Evolutionary conservation across 1,140 invertebrate species (phyloP), one percentile per base, ranked within the genome.

Genomic region (Elymnias hypermnestra): DNA sequence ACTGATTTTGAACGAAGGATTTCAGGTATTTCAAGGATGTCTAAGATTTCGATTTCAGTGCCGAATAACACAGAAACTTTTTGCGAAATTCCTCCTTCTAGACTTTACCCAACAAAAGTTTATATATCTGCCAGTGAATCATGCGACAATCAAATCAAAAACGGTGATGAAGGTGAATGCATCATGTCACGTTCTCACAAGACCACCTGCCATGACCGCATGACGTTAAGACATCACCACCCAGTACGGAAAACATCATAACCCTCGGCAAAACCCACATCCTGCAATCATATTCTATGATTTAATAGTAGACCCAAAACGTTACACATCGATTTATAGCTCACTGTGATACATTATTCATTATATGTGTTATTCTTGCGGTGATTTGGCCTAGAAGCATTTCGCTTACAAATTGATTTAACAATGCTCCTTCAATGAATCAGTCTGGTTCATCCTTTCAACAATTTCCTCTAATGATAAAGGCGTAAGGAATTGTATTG

Each of bases 251-350:
- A 6, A 7, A 18, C 13, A 35, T 15, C 35, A 37, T 19, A 37
- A 21, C 35, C n/a, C 23, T 2, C n/a, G 19, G 35, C 8, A 9
- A 37, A 37, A 37, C 26, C 35, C 35, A 37, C 35, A 36, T 36
- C 33, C 33, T 19, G 9, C 25, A 12, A 6, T 8, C 21, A n/a
- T n/a, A n/a, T n/a, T 37, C 35, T 36, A 36, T 36, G 33, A 36
- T 9, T 21, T 10, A 37, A 37, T 37, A 37, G 35, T 37, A 10
- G n/a, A 37, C 8, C 10, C 35, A 21, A 37, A 37, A 37, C 1
- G 13, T 29, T 29, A 3, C 5, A 29, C 7, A 4, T 12, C 9
- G 1, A 29, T 12, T 28, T 28, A 10, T 28, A 3, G 25, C 9
- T 29, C 9, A 29, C 2, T 13, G 9, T 5, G 8, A 26, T 29